Base-by-base conservation (phyloP, 2,797 vertebrate genomes). In the Borostomias antarcticus region DNA sequence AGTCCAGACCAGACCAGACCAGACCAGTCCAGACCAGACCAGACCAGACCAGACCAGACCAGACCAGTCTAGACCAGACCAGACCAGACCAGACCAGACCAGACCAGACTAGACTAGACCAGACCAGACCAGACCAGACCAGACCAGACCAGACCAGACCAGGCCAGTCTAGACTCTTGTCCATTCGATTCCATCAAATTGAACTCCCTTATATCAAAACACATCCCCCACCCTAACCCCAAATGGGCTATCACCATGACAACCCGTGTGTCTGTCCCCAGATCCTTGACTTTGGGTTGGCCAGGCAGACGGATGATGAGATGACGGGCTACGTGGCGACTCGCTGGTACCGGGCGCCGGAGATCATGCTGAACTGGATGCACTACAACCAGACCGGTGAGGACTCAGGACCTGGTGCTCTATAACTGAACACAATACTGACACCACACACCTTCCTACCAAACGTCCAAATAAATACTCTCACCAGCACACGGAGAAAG, bases 311-410 rank as follows among this genome's bases (percentile, higher is more conserved):
- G 0, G 96, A 98, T 0, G 97, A 99, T 53, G 97, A 99, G 88
- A 99, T 99, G 96, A 99, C 97, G 0, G 97, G 97, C 6, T 99
- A 99, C 0, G 97, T 99, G 84, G 97, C 97, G 30, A 98, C 97
- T 8, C 94, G 97, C 62, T 98, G 97, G 97, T 99, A 99, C 80
- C 91, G 96, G 75, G 97, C 97, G 1, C 97, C 97, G 0, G 97
- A 99, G 90, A 98, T 98, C 84, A 98, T 98, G 97, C 92, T 99
- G 48, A 98, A 98, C 84, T 98, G 97, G 97, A 99, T 98, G 97
- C 97, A 99, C 79, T 99, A 99, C 84, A 98, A 97, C 84, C 96
- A 98, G 82, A 98, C 97, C 74, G 97, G 97, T 98, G 83, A 87
- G 76, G 3, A 32, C 11, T n/a, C 25, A 58, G 30, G 9, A 35